These are phyloP conservation scores for Eulemur mongoz DNA, from an alignment of 2,797 vertebrate species.

Conservation along the genomic window DNA sequence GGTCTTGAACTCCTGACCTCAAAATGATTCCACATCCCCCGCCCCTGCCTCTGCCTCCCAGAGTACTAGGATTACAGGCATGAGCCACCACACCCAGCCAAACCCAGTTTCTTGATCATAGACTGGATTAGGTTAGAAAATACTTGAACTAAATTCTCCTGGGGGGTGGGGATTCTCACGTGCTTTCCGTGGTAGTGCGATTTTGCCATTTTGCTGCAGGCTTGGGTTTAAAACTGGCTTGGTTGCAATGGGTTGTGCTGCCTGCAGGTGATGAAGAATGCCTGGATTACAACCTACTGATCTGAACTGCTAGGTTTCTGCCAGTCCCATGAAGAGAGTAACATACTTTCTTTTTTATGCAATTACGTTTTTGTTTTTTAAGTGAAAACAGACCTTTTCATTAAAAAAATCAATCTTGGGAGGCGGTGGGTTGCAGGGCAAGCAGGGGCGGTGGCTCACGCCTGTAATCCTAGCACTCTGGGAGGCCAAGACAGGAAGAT, in stretches of 20 bases:
- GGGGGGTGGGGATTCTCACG: not conserved
- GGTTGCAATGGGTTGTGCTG: not conserved
- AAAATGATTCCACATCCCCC: too few relatives aligned
- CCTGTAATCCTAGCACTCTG: too few relatives aligned
- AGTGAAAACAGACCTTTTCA: constrained; percentile 23
- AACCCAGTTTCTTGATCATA: not conserved
- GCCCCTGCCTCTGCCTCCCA: too few relatives aligned
- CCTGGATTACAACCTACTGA: not conserved
- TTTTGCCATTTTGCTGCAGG: not conserved
- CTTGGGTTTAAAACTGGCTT: not conserved
- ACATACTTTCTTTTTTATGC: not conserved
- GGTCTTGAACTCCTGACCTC: too few relatives aligned
- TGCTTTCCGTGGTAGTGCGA: not conserved
- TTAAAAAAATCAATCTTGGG: not conserved
- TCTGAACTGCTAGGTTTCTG: not conserved
- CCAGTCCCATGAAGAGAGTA: not conserved
- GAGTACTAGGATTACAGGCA: too few relatives aligned
- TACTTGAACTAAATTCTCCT: not conserved
- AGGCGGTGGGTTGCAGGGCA: too few relatives aligned
- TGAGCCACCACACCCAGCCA: too few relatives aligned
- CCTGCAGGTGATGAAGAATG: not conserved
- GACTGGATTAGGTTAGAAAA: not conserved
- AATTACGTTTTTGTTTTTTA: constrained; percentile 10
- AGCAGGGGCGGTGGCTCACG: too few relatives aligned
- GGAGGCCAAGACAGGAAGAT: too few relatives aligned